These are phyloP conservation scores for Callosobruchus maculatus DNA, from an alignment of 2,888 invertebrate genomes.

Conservation along the genomic window DNA sequence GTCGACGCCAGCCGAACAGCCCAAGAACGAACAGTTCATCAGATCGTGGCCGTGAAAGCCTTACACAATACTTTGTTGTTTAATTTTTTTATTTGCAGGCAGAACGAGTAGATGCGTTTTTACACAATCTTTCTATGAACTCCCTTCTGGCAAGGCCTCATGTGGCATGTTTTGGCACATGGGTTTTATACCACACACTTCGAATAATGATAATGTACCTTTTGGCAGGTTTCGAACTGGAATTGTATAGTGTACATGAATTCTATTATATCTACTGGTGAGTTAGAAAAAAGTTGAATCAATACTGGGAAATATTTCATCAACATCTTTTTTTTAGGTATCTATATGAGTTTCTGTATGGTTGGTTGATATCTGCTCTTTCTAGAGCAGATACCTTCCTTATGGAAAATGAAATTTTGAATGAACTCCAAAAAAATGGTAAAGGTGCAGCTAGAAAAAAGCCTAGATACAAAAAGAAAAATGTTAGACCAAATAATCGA, in stretches of 20 bases:
- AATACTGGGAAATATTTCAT: not conserved
- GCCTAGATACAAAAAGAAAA: constrained; percentile 55
- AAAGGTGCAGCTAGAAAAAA: constrained; percentile 63
- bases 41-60: too few relatives aligned
- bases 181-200: constrained; percentile 92
- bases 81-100: constrained; percentile 55
- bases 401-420: constrained; percentile 60
- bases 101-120: constrained; percentile 82
- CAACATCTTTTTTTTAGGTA: constrained; percentile 59
- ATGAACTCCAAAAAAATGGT: constrained; percentile 46
- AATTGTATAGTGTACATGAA: constrained; percentile 93
- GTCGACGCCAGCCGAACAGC: too few relatives aligned
- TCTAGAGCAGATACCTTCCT: constrained; percentile 84
- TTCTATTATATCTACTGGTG: constrained; percentile 94
- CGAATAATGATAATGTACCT: constrained; percentile 91
- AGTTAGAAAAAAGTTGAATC: constrained; percentile 27
- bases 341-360: constrained; percentile 89
- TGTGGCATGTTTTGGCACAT: constrained; percentile 85
- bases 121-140: constrained; percentile 67
- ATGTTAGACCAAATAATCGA: constrained; percentile 66
- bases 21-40: too few relatives aligned
- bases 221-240: constrained; percentile 90
- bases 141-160: constrained; percentile 68
- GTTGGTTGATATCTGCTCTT: constrained; percentile 88
- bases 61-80: not conserved